These are phyloP conservation scores for Rhogogaster chlorosoma DNA, from an alignment of 2,888 invertebrate genomes.

Conservation along the genomic window DNA sequence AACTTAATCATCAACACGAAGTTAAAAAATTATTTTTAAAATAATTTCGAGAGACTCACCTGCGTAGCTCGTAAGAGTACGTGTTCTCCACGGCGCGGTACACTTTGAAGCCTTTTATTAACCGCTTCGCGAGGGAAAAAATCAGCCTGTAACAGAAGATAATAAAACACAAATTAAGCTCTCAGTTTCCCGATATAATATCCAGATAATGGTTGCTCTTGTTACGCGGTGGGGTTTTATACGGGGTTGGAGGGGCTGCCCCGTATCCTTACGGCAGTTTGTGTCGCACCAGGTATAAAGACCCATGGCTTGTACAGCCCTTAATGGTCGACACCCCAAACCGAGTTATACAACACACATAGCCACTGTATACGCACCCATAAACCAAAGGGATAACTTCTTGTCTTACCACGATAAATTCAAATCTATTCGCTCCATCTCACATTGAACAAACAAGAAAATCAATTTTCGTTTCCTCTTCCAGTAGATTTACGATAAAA, in stretches of 20 bases:
- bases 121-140: constrained; percentile 77
- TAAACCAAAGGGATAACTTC: constrained; percentile 6
- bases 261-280: constrained; percentile 55
- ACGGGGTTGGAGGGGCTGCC: constrained; percentile 54
- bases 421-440: neutral
- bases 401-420: neutral
- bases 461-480: neutral
- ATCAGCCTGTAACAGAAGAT: constrained; percentile 79
- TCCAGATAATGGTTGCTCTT: constrained; percentile 13
- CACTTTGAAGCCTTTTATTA: constrained; percentile 84
- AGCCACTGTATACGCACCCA: neutral
- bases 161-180: constrained; percentile 53
- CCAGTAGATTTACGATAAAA: no score
- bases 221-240: constrained; percentile 61
- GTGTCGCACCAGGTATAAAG: constrained; percentile 75
- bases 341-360: constrained; percentile 20
- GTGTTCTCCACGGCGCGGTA: constrained; percentile 84
- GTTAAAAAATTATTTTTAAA: neutral
- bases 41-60: constrained; percentile 73
- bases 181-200: neutral
- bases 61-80: constrained; percentile 83
- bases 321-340: constrained; percentile 64
- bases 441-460: neutral
- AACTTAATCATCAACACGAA: neutral
- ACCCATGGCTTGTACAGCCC: constrained; percentile 68